phyloP scores from a whole-genome alignment of 2,113 vertebrate species.

The Coptodon bakossiorum region DNA sequence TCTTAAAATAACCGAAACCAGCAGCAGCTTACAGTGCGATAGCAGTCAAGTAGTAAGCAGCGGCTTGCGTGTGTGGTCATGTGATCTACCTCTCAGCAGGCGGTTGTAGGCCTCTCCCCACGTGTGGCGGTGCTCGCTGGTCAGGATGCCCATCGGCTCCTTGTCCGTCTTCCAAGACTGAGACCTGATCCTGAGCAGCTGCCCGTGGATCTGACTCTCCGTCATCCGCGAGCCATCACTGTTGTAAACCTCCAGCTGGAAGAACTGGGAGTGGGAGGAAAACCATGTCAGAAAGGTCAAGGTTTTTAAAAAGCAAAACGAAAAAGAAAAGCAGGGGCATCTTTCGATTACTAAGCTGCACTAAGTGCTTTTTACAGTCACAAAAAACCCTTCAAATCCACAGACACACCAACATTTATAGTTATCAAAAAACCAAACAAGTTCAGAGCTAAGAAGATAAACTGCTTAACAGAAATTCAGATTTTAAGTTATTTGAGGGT shows the following conservation, averaged over 20 bases:
- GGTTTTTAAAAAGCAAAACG: not conserved
- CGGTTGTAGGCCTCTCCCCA: conserved; percentile 80
- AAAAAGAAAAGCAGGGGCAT: not conserved
- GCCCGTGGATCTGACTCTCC: conserved; percentile 77
- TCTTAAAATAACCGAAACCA: not conserved
- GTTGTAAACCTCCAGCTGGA: conserved; percentile 83
- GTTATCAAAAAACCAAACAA: not conserved
- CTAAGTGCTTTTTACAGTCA: not conserved
- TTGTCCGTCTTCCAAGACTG: conserved; percentile 84
- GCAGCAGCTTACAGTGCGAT: accelerated
- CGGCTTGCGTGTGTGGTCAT: not conserved
- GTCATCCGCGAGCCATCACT: conserved; percentile 79
- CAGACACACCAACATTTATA: not conserved
- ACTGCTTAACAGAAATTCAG: not conserved
- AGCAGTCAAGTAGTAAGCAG: not conserved
- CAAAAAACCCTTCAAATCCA: not conserved
- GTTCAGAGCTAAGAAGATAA: not conserved
- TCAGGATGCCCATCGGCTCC: conserved; percentile 81
- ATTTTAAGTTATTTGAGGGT: not conserved
- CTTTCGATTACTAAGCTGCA: not conserved
- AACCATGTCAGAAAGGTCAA: not conserved
- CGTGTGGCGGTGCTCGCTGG: conserved; percentile 81
- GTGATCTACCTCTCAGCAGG: conserved; percentile 70
- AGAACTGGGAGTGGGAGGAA: conserved; percentile 68
- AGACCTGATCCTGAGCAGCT: conserved; percentile 76